Evolutionary conservation across 2,113 vertebrate species (phyloP).

Genomic region (Mystacornis crossleyi): DNA sequence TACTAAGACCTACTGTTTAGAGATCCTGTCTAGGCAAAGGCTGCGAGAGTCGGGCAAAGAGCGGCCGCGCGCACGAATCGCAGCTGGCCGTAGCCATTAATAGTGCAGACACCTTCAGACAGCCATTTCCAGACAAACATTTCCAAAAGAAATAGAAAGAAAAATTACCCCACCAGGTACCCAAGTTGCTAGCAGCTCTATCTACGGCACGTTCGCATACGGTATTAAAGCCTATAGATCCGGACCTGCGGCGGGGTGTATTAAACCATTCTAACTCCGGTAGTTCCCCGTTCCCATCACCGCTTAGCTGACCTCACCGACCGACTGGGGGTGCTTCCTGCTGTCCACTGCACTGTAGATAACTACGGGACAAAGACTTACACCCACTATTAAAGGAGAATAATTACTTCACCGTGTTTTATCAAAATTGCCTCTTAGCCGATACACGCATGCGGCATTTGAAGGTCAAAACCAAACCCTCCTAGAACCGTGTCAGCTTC

Average conservation of each 20-base stretch:
- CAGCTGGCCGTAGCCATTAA: constrained; percentile 30
- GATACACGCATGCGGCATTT: constrained; percentile 76
- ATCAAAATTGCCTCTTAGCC: constrained; percentile 68
- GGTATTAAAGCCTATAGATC: constrained; percentile 58
- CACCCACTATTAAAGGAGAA: constrained; percentile 9
- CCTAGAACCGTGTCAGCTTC: constrained; percentile 54
- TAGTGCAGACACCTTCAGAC: background rate
- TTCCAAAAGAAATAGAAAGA: background rate
- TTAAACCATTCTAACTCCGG: constrained; percentile 53
- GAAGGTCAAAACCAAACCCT: constrained; percentile 62
- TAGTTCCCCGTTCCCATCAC: constrained; percentile 66
- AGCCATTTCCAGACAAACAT: background rate
- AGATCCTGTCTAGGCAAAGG: constrained; percentile 6
- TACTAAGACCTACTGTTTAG: constrained; percentile 16
- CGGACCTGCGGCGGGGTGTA: constrained; percentile 53
- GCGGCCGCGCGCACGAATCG: background rate
- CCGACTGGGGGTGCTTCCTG: constrained; percentile 57
- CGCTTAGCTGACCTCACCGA: constrained; percentile 72
- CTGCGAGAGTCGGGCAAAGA: constrained; percentile 28
- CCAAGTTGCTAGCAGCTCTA: constrained; percentile 67
- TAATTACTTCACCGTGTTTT: constrained; percentile 62
- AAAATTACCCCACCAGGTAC: constrained; percentile 10
- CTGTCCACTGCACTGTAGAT: constrained; percentile 78
- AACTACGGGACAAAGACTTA: constrained; percentile 59
- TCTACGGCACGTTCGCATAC: constrained; percentile 19